These are phyloP conservation scores for Brachionus sp. DNA, from an alignment of 1,140 invertebrate species.

Conservation along the genomic window DNA sequence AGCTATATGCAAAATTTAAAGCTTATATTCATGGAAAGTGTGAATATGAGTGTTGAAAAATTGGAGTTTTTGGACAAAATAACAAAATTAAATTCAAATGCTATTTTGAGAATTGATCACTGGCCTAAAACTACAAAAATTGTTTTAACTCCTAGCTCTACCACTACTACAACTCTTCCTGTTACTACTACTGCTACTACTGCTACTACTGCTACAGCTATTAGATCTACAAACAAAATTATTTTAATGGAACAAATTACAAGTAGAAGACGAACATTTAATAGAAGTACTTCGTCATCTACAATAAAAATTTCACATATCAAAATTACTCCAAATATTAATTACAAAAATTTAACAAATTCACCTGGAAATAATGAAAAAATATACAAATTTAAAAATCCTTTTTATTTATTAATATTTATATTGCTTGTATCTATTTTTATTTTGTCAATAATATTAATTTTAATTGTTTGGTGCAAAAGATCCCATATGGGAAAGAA, in stretches of 20 bases:
- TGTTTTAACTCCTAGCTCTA: background rate
- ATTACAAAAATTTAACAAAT: background rate
- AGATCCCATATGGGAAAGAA: background rate
- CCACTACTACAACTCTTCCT: background rate
- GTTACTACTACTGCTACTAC: background rate
- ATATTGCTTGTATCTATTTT: background rate
- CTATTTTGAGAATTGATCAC: background rate
- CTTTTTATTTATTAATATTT: conserved; percentile 7
- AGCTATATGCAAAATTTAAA: conserved; percentile 16
- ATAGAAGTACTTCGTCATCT: background rate
- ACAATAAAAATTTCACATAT: background rate
- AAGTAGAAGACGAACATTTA: background rate
- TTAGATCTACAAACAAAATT: background rate
- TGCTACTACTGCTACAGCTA: background rate
- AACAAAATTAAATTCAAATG: conserved; percentile 17
- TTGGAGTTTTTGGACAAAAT: background rate
- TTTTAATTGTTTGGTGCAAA: background rate
- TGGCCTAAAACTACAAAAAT: background rate
- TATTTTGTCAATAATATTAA: background rate
- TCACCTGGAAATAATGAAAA: background rate
- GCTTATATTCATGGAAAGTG: background rate
- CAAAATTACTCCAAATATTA: background rate
- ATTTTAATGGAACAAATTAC: background rate
- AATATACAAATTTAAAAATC: background rate
- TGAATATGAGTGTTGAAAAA: background rate